phyloP scores from a whole-genome alignment of 1,140 invertebrate species.

The Drosophila pectinifera region DNA sequence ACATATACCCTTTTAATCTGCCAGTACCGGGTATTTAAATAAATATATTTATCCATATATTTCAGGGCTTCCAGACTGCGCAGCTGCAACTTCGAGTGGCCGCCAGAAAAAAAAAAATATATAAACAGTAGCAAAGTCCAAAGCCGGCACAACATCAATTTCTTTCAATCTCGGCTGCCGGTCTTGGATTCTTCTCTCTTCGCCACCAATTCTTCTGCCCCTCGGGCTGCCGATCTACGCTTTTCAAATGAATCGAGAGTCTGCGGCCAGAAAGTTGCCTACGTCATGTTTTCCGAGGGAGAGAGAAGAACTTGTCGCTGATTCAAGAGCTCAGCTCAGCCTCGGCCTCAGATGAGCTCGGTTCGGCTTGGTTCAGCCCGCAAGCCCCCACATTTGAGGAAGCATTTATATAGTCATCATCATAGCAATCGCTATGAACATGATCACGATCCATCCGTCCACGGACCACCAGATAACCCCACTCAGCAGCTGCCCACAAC shows the following conservation, averaged over 20 bases:
- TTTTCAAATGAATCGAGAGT: conserved; percentile 58
- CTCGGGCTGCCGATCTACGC: conserved; percentile 43
- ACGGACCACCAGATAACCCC: conserved; percentile 55
- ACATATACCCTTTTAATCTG: too few relatives aligned
- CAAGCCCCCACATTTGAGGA: conserved; percentile 41
- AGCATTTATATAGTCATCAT: conserved; percentile 58
- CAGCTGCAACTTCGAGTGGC: conserved; percentile 56
- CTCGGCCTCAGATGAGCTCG: neutral
- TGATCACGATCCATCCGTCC: conserved; percentile 51
- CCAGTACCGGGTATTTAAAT: neutral
- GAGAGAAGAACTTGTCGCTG: conserved; percentile 53
- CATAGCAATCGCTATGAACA: conserved; percentile 46
- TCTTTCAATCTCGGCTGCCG: conserved; percentile 48
- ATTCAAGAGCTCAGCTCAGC: conserved; percentile 48
- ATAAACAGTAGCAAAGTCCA: conserved; percentile 44
- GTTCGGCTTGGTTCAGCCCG: neutral
- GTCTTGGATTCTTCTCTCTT: conserved; percentile 38
- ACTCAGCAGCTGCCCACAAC: conserved; percentile 50
- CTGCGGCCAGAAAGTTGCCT: conserved; percentile 44
- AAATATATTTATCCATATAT: neutral
- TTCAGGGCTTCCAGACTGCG: conserved; percentile 20
- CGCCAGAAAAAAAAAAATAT: neutral
- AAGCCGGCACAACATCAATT: conserved; percentile 30
- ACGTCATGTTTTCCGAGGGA: conserved; percentile 55
- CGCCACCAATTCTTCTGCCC: conserved; percentile 17